Percentiles rank a stretch among this genome's conserved stretches.
Evolutionary conservation across 2,797 vertebrate genomes (phyloP).

Genomic region (Centropyge bicolor): DNA sequence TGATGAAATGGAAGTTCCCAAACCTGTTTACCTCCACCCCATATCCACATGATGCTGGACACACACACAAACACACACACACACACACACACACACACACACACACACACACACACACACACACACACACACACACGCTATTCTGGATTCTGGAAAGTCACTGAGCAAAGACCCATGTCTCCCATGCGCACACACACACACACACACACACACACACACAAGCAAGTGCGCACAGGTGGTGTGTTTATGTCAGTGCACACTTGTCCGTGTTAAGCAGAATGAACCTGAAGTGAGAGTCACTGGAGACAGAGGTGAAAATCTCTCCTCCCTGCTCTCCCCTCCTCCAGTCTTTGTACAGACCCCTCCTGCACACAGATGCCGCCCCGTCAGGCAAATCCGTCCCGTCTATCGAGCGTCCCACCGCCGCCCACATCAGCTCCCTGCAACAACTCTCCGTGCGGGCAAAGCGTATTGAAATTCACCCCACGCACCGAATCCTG

Average conservation of each 20-base stretch:
- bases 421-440: conserved; percentile 46
- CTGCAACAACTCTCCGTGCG: conserved; percentile 70
- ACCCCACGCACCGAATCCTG: conserved; percentile 73
- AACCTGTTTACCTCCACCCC: background rate
- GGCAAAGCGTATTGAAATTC: conserved; percentile 75
- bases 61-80: background rate
- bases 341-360: conserved; percentile 8
- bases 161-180: conserved; percentile 15
- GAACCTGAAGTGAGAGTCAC: background rate
- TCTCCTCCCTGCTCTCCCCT: background rate
- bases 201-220: background rate
- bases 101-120: background rate
- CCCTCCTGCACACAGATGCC: conserved; percentile 27
- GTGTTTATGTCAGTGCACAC: background rate
- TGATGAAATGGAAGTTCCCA: background rate
- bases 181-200: background rate
- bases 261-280: conserved; percentile 11
- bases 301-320: background rate
- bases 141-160: background rate
- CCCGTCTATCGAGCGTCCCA: conserved; percentile 59
- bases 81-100: background rate
- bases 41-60: background rate
- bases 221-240: conserved; percentile 5
- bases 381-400: conserved; percentile 28
- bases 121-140: background rate